A percentile compares a stretch with the other conserved stretches of the same genome.
Evolutionary conservation across 2,888 invertebrate species (phyloP).

Genomic region (Melanchra persicariae): DNA sequence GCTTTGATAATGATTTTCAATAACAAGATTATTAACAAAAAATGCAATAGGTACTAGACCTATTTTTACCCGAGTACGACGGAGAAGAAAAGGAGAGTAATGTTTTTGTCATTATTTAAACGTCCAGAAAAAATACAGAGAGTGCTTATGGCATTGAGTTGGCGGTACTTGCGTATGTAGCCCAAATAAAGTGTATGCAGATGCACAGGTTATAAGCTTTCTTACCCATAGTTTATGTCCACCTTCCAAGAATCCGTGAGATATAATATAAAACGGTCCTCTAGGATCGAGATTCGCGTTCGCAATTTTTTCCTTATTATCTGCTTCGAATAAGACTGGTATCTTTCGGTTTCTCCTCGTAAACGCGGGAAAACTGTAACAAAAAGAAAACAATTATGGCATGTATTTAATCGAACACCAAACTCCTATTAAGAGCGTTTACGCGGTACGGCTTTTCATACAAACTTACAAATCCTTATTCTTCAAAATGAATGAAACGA

Average conservation of each 20-base stretch:
- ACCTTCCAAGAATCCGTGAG: conserved; percentile 97
- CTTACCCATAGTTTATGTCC: conserved; percentile 95
- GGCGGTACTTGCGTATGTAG: neutral
- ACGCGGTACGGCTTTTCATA: no score
- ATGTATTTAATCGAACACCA: neutral
- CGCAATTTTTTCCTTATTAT: conserved; percentile 92
- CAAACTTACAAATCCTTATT: no score
- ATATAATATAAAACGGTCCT: conserved; percentile 93
- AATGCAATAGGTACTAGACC: neutral
- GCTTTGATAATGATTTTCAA: conserved; percentile 26
- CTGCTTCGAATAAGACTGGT: conserved; percentile 92
- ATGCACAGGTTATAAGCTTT: neutral
- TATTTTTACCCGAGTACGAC: neutral
- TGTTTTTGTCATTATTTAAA: neutral
- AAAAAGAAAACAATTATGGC: neutral
- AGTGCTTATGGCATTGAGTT: neutral
- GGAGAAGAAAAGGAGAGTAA: neutral
- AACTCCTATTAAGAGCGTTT: no score
- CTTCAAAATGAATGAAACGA: no score
- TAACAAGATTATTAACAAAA: conserved; percentile 10
- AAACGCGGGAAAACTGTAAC: conserved; percentile 88
- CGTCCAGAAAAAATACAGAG: neutral
- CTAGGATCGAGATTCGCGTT: conserved; percentile 91
- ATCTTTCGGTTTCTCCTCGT: conserved; percentile 91
- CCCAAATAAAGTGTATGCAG: no score